These are phyloP conservation scores for Xylota segnis DNA, from an alignment of 2,888 invertebrate species.

Conservation along the genomic window DNA sequence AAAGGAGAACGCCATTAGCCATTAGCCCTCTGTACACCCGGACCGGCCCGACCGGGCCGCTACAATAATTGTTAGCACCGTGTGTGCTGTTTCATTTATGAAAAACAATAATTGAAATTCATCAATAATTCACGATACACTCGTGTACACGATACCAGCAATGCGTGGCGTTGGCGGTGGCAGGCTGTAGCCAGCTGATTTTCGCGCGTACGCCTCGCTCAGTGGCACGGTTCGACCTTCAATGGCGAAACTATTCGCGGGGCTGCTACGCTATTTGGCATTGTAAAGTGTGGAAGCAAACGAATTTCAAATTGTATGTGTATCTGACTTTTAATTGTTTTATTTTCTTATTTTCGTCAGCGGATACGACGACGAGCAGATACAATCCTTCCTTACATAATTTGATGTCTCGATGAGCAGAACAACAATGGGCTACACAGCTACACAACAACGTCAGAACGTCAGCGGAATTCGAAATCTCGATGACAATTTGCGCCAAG, in stretches of 20 bases:
- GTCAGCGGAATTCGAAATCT: conserved; percentile 58
- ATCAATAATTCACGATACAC: conserved; percentile 52
- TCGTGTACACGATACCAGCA: neutral
- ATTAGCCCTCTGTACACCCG: conserved; percentile 20
- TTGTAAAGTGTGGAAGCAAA: conserved; percentile 3
- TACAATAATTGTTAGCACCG: conserved; percentile 6
- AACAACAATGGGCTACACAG: neutral
- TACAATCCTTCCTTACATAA: conserved; percentile 45
- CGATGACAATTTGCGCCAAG: conserved; percentile 37
- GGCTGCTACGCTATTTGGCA: conserved; percentile 6
- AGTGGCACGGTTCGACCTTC: conserved; percentile 46
- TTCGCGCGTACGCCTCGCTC: conserved; percentile 16
- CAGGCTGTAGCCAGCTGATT: conserved; percentile 55
- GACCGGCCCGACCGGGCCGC: no score
- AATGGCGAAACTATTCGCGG: conserved; percentile 7
- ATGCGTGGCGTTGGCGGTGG: conserved; percentile 44
- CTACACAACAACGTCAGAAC: conserved; percentile 22
- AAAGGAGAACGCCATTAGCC: conserved; percentile 43
- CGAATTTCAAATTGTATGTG: neutral
- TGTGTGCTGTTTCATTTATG: conserved; percentile 57
- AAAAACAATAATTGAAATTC: conserved; percentile 73
- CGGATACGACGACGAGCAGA: neutral
- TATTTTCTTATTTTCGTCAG: conserved; percentile 15
- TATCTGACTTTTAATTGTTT: conserved; percentile 30
- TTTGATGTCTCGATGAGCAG: conserved; percentile 1